Evolutionary conservation across 2,888 invertebrate species (phyloP).

Genomic region (Lepidocyrtoides sp.): DNA sequence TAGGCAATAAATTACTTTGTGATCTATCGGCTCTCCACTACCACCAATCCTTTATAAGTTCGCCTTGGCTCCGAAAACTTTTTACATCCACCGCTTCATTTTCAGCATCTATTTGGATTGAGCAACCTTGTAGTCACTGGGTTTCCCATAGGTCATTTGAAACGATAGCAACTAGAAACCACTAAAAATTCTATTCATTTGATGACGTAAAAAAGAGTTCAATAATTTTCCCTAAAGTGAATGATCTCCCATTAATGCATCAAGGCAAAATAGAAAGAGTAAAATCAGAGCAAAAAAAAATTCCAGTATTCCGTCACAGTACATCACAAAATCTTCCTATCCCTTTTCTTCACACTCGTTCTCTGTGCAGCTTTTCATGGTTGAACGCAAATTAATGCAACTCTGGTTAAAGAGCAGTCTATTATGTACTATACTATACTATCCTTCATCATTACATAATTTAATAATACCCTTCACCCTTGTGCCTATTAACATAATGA

Average conservation of each 20-base stretch:
- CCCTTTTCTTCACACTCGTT: slow-evolving; percentile 3
- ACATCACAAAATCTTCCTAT: slow-evolving; percentile 36
- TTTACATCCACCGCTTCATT: neutral
- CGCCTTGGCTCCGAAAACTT: neutral
- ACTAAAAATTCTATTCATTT: too few species aligned
- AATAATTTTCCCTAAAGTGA: neutral
- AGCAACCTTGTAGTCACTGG: too few species aligned
- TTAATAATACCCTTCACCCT: neutral
- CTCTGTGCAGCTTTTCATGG: slow-evolving; percentile 36
- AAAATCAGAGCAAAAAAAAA: neutral
- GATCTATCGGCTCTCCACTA: too few species aligned
- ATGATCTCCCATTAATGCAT: neutral
- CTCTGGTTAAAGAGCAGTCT: neutral
- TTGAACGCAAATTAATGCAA: neutral
- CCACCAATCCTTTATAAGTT: too few species aligned
- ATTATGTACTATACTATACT: neutral
- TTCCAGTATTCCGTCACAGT: neutral
- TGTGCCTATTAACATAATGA: neutral
- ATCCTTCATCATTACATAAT: neutral
- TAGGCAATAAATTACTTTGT: too few species aligned
- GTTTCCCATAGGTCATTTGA: too few species aligned
- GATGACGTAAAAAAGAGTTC: neutral
- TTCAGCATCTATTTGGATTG: too few species aligned
- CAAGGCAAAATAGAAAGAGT: too few species aligned
- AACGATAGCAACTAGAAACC: too few species aligned